Base-by-base conservation (phyloP, 2,888 invertebrate species). In the Alcis repandata region DNA sequence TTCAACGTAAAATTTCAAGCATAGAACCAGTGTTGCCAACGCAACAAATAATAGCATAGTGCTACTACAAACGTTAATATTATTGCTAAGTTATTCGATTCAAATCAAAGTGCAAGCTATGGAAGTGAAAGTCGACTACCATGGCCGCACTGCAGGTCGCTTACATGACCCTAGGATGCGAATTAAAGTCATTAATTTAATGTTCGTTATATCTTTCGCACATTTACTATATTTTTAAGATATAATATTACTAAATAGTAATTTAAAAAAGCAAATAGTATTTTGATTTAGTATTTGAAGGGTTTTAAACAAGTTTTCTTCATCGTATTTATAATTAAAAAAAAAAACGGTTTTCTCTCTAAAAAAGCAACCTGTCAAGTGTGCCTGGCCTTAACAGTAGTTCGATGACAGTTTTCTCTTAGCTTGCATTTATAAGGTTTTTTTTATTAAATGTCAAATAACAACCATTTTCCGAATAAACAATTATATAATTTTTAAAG, bases 91-190 rank as follows among this genome's bases (percentile, higher is more conserved):
- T 79, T n/a, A n/a, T n/a, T 79, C 68, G 79, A 84, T 83, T 87
- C 79, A 85, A 85, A 81, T 73, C 78, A 86, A 81, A 86, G 90
- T 90, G 90, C 90, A 90, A 89, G 89, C 89, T 90, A 90, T 85
- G 88, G 88, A 90, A 89, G 89, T 90, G 89, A 84, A 68, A 58
- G 54, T 52, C 3, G 6, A 6, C 27, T n/a, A 49, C 59, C 71
- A 83, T 82, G 45, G 45, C 3, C 45, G 20, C 10, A 27, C 27
- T 27, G 27, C 27, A 27, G 27, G 27, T 27, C 6, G 27, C 27
- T 6, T 27, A 27, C 3, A 27, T 6, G 27, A 27, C 27, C 27
- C 6, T 27, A 27, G 27, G 27, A 6, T 27, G n/a, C n/a, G n/a
- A n/a, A n/a, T n/a, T n/a, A n/a, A n/a, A n/a, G n/a, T n/a, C n/a